Percentiles rank a stretch among this genome's conserved stretches.
Evolutionary conservation across 2,113 vertebrate genomes (phyloP).

Genomic region (Eonycteris spelaea): DNA sequence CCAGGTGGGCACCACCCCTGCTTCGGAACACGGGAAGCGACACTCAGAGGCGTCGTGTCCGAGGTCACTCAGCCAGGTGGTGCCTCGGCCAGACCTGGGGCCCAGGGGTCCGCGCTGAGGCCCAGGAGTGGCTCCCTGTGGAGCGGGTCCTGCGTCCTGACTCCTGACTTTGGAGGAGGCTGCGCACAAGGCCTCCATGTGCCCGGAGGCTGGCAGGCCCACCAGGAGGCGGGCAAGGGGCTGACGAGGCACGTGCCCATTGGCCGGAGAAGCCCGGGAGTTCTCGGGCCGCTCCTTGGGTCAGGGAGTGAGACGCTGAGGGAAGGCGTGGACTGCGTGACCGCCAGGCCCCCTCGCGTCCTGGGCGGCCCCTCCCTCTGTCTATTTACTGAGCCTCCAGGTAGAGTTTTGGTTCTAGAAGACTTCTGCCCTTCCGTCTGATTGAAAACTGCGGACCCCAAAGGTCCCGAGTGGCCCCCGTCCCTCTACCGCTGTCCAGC

Average conservation of each 20-base stretch:
- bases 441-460: background rate
- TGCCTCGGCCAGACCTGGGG: background rate
- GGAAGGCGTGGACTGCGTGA: too few relatives aligned
- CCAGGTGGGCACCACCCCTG: too few relatives aligned
- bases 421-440: background rate
- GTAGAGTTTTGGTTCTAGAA: background rate
- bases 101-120: background rate
- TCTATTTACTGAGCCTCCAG: background rate
- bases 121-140: background rate
- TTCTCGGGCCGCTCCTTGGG: too few relatives aligned
- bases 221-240: too few relatives aligned
- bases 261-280: too few relatives aligned
- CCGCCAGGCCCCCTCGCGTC: accelerated
- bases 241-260: too few relatives aligned
- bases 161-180: background rate
- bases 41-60: too few relatives aligned
- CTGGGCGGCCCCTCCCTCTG: too few relatives aligned
- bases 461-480: background rate
- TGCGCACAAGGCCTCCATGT: too few relatives aligned
- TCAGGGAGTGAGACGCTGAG: too few relatives aligned
- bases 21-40: background rate
- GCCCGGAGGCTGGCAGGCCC: too few relatives aligned
- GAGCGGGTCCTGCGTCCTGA: background rate
- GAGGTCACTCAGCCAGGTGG: too few relatives aligned
- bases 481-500: accelerated